A percentile compares a stretch with the other conserved stretches of the same genome.
phyloP scores from a whole-genome alignment of 2,113 vertebrate species.

The Petrocephalus zakoni region DNA sequence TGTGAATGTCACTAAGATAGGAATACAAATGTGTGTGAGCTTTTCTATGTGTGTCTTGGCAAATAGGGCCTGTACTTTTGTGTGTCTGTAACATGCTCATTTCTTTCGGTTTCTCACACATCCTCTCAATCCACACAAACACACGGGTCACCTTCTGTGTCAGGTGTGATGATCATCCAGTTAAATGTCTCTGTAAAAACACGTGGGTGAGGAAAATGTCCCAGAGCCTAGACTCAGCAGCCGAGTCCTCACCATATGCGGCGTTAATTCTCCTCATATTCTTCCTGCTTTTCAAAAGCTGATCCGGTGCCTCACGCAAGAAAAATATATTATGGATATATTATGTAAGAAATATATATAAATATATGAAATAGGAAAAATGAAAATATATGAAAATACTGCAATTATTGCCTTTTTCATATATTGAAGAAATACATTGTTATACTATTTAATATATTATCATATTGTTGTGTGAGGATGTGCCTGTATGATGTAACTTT shows the following conservation, averaged over 20 bases:
- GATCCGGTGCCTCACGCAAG: too few relatives aligned
- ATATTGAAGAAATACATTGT: too few relatives aligned
- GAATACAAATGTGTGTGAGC: too few relatives aligned
- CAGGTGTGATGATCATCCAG: not conserved
- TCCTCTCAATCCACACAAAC: not conserved
- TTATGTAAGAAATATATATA: too few relatives aligned
- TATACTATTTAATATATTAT: too few relatives aligned
- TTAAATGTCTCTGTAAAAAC: not conserved
- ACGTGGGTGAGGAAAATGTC: not conserved
- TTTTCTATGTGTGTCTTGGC: not conserved
- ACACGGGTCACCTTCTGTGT: not conserved
- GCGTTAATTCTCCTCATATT: not conserved
- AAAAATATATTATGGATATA: too few relatives aligned
- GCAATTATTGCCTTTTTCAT: too few relatives aligned
- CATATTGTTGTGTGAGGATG: too few relatives aligned
- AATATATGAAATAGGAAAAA: too few relatives aligned
- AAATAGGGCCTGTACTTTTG: not conserved
- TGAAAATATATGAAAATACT: too few relatives aligned
- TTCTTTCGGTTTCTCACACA: not conserved
- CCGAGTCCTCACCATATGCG: not conserved
- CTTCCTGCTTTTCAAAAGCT: slow-evolving; percentile 54
- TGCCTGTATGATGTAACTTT: slow-evolving; percentile 78
- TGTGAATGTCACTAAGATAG: too few relatives aligned
- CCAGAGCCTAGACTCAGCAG: not conserved
- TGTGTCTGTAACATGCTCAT: not conserved